Base-by-base conservation (phyloP, 2,797 vertebrate species). In the Sebastes vulpes region DNA sequence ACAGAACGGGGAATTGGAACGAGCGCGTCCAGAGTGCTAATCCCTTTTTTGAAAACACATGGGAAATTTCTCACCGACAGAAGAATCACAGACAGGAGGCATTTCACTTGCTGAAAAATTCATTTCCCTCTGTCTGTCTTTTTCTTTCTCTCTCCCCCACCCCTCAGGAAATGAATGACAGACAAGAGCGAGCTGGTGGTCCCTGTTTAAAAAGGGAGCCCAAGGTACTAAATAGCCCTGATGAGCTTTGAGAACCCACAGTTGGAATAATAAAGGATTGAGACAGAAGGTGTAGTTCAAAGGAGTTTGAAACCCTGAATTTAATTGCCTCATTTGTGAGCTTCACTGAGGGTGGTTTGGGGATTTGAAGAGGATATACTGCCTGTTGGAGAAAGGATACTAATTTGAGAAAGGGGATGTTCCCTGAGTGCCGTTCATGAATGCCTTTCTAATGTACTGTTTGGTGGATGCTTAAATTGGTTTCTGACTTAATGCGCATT, bases 261-360 rank as follows among this genome's bases (percentile, higher is more conserved):
- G 79, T 83, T 50, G 67, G 82, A 82, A 89, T 91, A 89, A 92
- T 91, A 88, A 93, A 89, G 75, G 78, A 79, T 85, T 85, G 75
- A 74, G 83, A 91, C 83, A 89, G 88, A 88, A 90, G 89, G 81
- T 87, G 81, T 58, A 80, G 79, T 90, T 94, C 89, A 90, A 90
- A 92, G 79, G 77, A 75, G 67, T 85, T 81, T 79, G 42, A 92
- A 90, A 80, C 77, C 61, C 81, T 76, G 72, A 81, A 83, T 94
- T 89, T 92, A 95, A 94, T 94, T 93, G 91, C 86, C 86, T 92
- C 87, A 85, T 94, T 94, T 90, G 88, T 79, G 86, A 87, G 83
- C 84, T 35, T 89, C 80, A 77, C 74, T 76, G 52, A 86, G 68
- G 77, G 77, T 14, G 81, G 87, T 75, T 75, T 48, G 54, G 67